phyloP scores from a whole-genome alignment of 2,888 invertebrate genomes.

The Teleogryllus oceanicus region DNA sequence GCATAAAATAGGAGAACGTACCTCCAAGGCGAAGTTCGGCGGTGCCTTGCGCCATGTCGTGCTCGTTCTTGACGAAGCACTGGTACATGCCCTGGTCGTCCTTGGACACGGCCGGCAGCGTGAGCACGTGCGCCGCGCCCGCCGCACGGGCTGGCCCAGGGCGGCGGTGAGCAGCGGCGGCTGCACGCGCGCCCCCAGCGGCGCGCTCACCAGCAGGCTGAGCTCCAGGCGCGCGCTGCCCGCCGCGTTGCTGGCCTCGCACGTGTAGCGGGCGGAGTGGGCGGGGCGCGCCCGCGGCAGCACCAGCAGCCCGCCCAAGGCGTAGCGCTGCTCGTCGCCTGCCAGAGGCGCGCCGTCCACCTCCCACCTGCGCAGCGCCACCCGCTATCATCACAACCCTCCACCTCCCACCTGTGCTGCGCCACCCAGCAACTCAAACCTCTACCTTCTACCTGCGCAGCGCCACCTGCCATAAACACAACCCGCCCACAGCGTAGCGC shows the following conservation, averaged over 20 bases:
- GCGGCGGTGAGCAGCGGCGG: conserved; percentile 44
- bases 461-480: no score
- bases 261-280: conserved; percentile 36
- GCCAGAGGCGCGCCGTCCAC: conserved; percentile 28
- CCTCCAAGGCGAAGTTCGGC: conserved; percentile 76
- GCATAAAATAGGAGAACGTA: conserved; percentile 42
- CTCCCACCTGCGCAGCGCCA: conserved; percentile 31
- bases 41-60: conserved; percentile 74
- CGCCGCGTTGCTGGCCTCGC: conserved; percentile 40
- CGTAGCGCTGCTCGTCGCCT: conserved; percentile 34
- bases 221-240: conserved; percentile 39
- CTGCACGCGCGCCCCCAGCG: conserved; percentile 39
- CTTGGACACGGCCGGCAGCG: conserved; percentile 63
- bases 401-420: conserved; percentile 29
- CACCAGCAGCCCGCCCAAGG: conserved; percentile 32
- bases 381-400: not conserved
- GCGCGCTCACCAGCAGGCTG: conserved; percentile 41
- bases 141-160: conserved; percentile 42
- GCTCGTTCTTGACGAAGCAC: conserved; percentile 75
- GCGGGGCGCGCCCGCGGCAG: conserved; percentile 32
- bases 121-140: conserved; percentile 40
- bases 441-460: no score
- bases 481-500: no score
- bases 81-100: conserved; percentile 88
- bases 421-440: no score